Evolutionary conservation across 2,888 invertebrate species (phyloP).

Genomic region (Choreutis nemorana): DNA sequence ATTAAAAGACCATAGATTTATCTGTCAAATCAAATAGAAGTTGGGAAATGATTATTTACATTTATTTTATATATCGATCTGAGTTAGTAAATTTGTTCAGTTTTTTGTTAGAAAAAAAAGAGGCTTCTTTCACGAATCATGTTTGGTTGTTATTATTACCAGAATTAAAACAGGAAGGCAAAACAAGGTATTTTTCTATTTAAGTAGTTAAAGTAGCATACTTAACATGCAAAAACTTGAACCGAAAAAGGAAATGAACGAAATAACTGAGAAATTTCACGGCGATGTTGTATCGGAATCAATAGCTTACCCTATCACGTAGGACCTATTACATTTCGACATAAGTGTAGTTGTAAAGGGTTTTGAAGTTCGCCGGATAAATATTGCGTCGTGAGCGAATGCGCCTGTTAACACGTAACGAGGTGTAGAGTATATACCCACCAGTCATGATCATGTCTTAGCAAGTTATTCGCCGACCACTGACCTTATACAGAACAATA

Average conservation of each 20-base stretch:
- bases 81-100: too few relatives aligned
- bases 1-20: too few relatives aligned
- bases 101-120: too few relatives aligned
- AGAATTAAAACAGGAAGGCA: too few relatives aligned
- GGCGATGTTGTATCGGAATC: conserved; percentile 15
- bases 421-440: conserved; percentile 63
- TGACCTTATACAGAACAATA: conserved; percentile 41
- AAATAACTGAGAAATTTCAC: conserved; percentile 9
- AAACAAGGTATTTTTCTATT: too few relatives aligned
- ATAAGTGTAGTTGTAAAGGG: conserved; percentile 26
- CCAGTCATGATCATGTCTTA: conserved; percentile 64
- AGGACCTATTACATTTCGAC: conserved; percentile 45
- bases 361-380: conserved; percentile 58
- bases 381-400: conserved; percentile 62
- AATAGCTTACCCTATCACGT: conserved; percentile 34
- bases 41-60: too few relatives aligned
- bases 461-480: conserved; percentile 61
- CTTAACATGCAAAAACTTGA: too few relatives aligned
- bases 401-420: conserved; percentile 65
- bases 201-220: too few relatives aligned
- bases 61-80: too few relatives aligned
- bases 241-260: conserved; percentile 8
- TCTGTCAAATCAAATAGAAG: too few relatives aligned
- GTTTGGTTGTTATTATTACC: too few relatives aligned
- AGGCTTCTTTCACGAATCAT: too few relatives aligned